phyloP scores from a whole-genome alignment of 1,140 invertebrate species.

The Trichonephila clavipes region DNA sequence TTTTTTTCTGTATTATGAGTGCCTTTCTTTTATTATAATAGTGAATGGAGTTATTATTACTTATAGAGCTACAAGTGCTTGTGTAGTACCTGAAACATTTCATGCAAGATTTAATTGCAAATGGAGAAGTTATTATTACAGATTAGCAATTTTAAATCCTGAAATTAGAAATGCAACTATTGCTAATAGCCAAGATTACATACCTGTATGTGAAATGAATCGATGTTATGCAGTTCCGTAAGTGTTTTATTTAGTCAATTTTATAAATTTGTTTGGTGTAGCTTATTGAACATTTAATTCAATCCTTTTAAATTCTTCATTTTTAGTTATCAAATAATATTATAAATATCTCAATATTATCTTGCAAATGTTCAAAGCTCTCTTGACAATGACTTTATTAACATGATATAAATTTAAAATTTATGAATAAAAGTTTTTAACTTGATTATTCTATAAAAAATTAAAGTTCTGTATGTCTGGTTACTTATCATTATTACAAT shows the following conservation, averaged over 20 bases:
- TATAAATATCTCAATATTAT: too few relatives aligned
- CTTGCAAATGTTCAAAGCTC: too few relatives aligned
- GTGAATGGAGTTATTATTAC: not conserved
- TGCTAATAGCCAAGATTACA: not conserved
- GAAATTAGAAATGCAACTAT: constrained; percentile 5
- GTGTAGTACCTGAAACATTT: constrained; percentile 72
- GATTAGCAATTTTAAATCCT: constrained; percentile 69
- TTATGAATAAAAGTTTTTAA: too few relatives aligned
- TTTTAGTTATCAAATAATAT: too few relatives aligned
- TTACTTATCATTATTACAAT: too few relatives aligned
- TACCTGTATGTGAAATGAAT: constrained; percentile 75
- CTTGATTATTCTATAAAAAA: too few relatives aligned
- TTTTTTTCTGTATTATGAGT: too few relatives aligned
- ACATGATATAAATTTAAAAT: too few relatives aligned
- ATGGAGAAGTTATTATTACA: constrained; percentile 74
- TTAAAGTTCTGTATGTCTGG: too few relatives aligned
- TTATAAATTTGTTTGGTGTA: not conserved
- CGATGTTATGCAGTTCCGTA: constrained; percentile 73
- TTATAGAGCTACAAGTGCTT: constrained; percentile 65
- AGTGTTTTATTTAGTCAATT: not conserved
- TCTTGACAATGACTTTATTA: too few relatives aligned
- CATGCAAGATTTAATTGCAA: constrained; percentile 71
- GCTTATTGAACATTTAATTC: not conserved
- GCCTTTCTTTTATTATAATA: too few relatives aligned
- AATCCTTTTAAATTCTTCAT: too few relatives aligned